Percentiles rank a stretch among this genome's conserved stretches.
These are phyloP conservation scores for pig (Sus scrofa) DNA, from an alignment of 2,113 vertebrate genomes.

Conservation along the genomic window T2T-Sscrofa CM000823.6:35808501-35809000, in stretches of 20 bases:
- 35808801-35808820: too few species aligned
- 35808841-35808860: not conserved
- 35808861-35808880: not conserved
- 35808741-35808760: accelerated
- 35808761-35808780: accelerated
- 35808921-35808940: not conserved
- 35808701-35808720: not conserved
- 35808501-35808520: not conserved
- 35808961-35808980: not conserved
- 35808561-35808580: not conserved
- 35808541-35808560: not conserved
- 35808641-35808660: not conserved
- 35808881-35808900: not conserved
- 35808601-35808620: not conserved
- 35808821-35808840: not conserved
- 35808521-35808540: not conserved
- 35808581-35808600: not conserved
- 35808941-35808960: not conserved
- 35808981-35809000: not conserved
- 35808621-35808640: not conserved
- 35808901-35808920: not conserved
- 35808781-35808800: not conserved
- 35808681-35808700: not conserved
- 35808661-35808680: not conserved
- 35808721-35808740: not conserved